A percentile compares a stretch with the other conserved stretches of the same genome.
phyloP scores from a whole-genome alignment of 2,888 invertebrate species.

The Catonia carolina region DNA sequence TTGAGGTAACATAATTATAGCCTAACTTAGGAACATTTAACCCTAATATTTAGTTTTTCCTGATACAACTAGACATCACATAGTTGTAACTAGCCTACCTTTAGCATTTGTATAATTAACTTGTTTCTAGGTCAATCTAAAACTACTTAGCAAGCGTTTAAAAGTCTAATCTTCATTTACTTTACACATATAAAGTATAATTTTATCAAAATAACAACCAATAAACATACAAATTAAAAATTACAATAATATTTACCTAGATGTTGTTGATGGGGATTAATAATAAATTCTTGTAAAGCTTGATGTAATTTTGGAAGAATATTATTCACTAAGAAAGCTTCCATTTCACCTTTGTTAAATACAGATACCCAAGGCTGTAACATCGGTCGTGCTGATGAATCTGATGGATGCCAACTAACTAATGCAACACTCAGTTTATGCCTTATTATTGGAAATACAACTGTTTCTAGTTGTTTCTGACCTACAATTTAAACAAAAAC shows the following conservation, averaged over 20 bases:
- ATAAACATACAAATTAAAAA: too few species aligned
- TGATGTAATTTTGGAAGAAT: conserved; percentile 79
- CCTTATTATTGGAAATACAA: conserved; percentile 82
- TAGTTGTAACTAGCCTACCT: too few species aligned
- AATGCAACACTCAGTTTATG: conserved; percentile 85
- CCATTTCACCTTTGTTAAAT: conserved; percentile 67
- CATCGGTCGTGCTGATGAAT: conserved; percentile 85
- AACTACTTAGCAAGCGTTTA: too few species aligned
- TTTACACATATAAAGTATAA: too few species aligned
- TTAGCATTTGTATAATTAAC: too few species aligned
- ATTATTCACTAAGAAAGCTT: conserved; percentile 75
- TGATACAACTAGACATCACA: too few species aligned
- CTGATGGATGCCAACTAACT: conserved; percentile 92
- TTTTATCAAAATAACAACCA: too few species aligned
- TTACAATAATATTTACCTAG: conserved; percentile 50
- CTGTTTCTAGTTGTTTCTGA: conserved; percentile 48
- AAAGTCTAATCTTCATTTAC: too few species aligned
- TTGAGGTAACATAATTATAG: too few species aligned
- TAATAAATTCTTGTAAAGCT: conserved; percentile 53
- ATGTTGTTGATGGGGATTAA: conserved; percentile 68
- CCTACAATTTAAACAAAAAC: conserved; percentile 3
- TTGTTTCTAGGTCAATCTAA: too few species aligned
- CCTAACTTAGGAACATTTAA: too few species aligned
- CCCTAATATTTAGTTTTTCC: too few species aligned
- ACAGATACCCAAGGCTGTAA: conserved; percentile 82